phyloP scores from a whole-genome alignment of 2,888 invertebrate species.

The Drosophila longiperda region DNA sequence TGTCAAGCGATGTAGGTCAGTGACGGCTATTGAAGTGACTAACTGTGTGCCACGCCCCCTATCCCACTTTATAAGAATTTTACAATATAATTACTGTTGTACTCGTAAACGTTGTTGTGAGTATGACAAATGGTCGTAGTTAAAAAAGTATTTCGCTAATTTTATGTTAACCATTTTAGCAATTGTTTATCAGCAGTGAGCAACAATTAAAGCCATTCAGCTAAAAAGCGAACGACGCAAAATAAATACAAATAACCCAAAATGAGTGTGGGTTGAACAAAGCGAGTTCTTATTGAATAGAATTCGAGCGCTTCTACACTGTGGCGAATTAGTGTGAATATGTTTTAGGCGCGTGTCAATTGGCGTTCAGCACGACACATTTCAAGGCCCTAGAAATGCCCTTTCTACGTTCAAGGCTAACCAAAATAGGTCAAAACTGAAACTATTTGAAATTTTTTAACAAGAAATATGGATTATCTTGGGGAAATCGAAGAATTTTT shows the following conservation, averaged over 20 bases:
- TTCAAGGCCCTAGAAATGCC: neutral
- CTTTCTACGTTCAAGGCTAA: neutral
- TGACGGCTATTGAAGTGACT: conserved; percentile 27
- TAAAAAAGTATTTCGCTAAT: conserved; percentile 31
- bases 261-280: conserved; percentile 33
- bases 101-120: conserved; percentile 1
- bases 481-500: neutral
- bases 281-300: conserved; percentile 16
- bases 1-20: conserved; percentile 53
- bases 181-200: conserved; percentile 48
- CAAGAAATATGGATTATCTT: too few species aligned
- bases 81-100: conserved; percentile 4
- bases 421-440: rapidly evolving
- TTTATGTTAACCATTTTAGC: conserved; percentile 17
- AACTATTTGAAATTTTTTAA: neutral
- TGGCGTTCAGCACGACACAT: neutral
- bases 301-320: conserved; percentile 5
- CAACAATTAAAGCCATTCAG: conserved; percentile 47
- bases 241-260: conserved; percentile 30
- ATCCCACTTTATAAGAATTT: neutral
- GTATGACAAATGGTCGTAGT: conserved; percentile 44
- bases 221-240: conserved; percentile 34
- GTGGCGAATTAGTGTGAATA: neutral
- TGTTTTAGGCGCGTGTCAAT: neutral
- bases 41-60: conserved; percentile 25